Evolutionary conservation across 2,113 vertebrate genomes (phyloP).

Genomic region (Macquaria ambigua): DNA sequence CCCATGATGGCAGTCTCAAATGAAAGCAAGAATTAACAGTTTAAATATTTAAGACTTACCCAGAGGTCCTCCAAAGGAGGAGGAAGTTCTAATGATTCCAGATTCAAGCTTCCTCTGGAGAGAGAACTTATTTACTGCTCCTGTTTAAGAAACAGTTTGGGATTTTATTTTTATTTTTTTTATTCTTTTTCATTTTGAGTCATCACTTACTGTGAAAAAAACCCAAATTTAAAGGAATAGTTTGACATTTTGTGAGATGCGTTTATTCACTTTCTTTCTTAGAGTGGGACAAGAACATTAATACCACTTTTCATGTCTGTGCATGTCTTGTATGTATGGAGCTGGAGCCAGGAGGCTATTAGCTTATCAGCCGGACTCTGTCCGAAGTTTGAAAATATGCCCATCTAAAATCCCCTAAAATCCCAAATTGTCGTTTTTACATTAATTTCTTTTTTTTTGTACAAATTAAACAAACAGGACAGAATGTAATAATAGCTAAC

Average conservation of each 20-base stretch:
- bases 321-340: no score
- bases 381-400: neutral
- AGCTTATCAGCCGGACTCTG: neutral
- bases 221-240: neutral
- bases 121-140: neutral
- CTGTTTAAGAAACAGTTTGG: neutral
- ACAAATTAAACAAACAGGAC: no score
- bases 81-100: neutral
- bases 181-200: neutral
- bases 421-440: neutral
- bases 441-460: neutral
- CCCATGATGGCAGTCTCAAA: neutral
- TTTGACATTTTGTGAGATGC: neutral
- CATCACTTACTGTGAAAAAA: neutral
- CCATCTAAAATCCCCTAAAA: neutral
- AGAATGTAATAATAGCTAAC: no score
- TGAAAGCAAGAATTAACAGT: conserved; percentile 19
- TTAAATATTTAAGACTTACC: conserved; percentile 47
- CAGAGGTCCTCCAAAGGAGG: conserved; percentile 17
- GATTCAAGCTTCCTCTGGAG: conserved; percentile 13
- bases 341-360: neutral
- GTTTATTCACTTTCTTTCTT: no score
- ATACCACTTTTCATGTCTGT: neutral
- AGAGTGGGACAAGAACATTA: neutral
- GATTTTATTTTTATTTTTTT: neutral